Conservation (phyloP, 2,888 invertebrate genomes). For the Philhelius pedissequus region DNA sequence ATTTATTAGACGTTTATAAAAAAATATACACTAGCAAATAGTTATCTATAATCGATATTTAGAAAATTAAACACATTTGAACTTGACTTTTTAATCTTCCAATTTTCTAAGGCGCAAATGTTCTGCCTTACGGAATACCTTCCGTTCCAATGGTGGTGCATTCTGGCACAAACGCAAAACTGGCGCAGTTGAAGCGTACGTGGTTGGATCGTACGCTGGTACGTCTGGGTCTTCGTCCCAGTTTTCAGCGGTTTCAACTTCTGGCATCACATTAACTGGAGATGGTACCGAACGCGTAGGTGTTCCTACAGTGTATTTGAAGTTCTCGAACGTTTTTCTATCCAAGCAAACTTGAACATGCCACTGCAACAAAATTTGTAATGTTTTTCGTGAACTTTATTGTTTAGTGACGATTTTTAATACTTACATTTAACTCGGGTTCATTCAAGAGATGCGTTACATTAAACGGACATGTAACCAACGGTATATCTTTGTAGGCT, state of each 20-base stretch:
- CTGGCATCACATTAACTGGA: conserved; percentile 54
- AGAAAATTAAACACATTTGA: not conserved
- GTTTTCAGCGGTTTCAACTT: conserved; percentile 64
- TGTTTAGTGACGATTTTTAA: not conserved
- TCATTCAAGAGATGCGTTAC: conserved; percentile 79
- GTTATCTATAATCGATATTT: not conserved
- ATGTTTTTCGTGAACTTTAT: not conserved
- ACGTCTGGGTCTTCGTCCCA: conserved; percentile 70
- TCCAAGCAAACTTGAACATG: conserved; percentile 70
- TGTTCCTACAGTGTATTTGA: conserved; percentile 35
- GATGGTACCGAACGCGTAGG: not conserved
- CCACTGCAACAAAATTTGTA: conserved; percentile 49
- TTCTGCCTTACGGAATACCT: conserved; percentile 70
- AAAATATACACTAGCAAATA: not conserved
- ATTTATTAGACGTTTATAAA: not conserved
- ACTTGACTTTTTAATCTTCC: not conserved
- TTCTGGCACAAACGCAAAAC: conserved; percentile 71
- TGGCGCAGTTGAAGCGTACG: conserved; percentile 66
- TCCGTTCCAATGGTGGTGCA: conserved; percentile 70
- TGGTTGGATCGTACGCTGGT: conserved; percentile 70
- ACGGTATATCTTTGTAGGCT: conserved; percentile 75
- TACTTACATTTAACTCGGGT: conserved; percentile 75
- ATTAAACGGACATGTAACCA: conserved; percentile 80
- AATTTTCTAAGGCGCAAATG: conserved; percentile 69
- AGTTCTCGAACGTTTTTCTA: conserved; percentile 70